These are phyloP conservation scores for Mellilla xanthometata DNA, from an alignment of 2,888 invertebrate genomes.

Conservation along the genomic window DNA sequence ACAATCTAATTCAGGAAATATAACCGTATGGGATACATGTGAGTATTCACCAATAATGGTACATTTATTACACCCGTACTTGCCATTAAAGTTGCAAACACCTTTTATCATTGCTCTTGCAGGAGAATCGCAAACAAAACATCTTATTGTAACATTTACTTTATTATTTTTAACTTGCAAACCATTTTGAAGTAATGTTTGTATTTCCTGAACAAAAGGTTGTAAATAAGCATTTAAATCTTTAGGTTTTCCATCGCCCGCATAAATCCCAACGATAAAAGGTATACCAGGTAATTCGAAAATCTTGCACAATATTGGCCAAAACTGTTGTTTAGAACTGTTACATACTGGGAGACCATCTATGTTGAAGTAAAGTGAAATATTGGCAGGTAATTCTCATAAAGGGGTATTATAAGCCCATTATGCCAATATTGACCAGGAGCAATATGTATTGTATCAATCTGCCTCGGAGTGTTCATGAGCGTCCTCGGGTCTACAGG, in stretches of 20 bases:
- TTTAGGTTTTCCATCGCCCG: constrained; percentile 25
- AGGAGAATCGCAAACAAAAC: neutral
- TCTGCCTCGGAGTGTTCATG: neutral
- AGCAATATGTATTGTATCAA: neutral
- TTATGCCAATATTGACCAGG: neutral
- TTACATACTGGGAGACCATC: constrained; percentile 30
- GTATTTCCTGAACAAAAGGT: constrained; percentile 15
- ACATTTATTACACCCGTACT: constrained; percentile 17
- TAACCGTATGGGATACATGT: constrained; percentile 15
- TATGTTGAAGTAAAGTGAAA: constrained; percentile 24
- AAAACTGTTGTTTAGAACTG: constrained; percentile 28
- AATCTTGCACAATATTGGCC: constrained; percentile 28
- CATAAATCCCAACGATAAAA: constrained; percentile 27
- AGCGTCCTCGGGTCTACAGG: neutral
- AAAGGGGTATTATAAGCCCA: neutral
- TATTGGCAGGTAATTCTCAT: neutral
- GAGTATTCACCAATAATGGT: constrained; percentile 20
- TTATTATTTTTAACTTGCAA: neutral
- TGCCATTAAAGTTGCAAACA: constrained; percentile 15
- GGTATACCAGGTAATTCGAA: constrained; percentile 15
- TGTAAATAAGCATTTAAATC: constrained; percentile 13
- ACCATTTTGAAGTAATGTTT: constrained; percentile 6
- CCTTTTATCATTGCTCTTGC: neutral
- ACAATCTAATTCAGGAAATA: neutral
- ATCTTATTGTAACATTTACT: no score